Conservation (phyloP, 1,140 invertebrate species). For the Cyclina sinensis region DNA sequence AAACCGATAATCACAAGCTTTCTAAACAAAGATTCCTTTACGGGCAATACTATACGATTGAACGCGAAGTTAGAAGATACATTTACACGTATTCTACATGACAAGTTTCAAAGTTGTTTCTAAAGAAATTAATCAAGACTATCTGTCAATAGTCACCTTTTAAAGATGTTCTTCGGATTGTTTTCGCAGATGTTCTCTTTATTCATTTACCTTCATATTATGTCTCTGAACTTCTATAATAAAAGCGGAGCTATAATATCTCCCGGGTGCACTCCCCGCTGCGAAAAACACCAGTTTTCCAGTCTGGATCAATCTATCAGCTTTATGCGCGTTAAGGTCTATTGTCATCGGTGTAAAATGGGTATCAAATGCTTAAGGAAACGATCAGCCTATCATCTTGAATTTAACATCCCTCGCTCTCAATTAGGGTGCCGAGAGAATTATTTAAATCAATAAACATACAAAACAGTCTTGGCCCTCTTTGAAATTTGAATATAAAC, state of each 20-base stretch:
- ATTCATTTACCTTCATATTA: constrained; percentile 61
- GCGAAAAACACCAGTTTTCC: constrained; percentile 59
- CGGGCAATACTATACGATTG: too few species aligned
- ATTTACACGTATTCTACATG: too few species aligned
- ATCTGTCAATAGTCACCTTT: constrained; percentile 16
- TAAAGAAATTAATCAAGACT: background rate
- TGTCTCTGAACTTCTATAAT: constrained; percentile 57
- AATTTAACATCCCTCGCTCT: constrained; percentile 64
- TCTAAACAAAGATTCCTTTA: too few species aligned
- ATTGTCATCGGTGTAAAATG: constrained; percentile 65
- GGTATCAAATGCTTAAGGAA: constrained; percentile 68
- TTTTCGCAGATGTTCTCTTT: constrained; percentile 65
- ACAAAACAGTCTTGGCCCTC: constrained; percentile 65
- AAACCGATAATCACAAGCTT: too few species aligned
- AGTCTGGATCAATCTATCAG: constrained; percentile 43
- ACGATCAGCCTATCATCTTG: constrained; percentile 65
- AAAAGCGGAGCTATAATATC: constrained; percentile 63
- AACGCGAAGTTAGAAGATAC: too few species aligned
- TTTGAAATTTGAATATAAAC: constrained; percentile 70
- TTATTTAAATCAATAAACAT: constrained; percentile 71
- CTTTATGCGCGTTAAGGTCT: constrained; percentile 37
- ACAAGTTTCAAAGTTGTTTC: too few species aligned
- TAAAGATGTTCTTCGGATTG: constrained; percentile 37
- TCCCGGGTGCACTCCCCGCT: constrained; percentile 59
- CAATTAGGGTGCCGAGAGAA: constrained; percentile 57